A percentile compares a stretch with the other conserved stretches of the same genome.
These are phyloP conservation scores for Hyalella azteca DNA, from an alignment of 2,888 invertebrate species.

Conservation along the genomic window DNA sequence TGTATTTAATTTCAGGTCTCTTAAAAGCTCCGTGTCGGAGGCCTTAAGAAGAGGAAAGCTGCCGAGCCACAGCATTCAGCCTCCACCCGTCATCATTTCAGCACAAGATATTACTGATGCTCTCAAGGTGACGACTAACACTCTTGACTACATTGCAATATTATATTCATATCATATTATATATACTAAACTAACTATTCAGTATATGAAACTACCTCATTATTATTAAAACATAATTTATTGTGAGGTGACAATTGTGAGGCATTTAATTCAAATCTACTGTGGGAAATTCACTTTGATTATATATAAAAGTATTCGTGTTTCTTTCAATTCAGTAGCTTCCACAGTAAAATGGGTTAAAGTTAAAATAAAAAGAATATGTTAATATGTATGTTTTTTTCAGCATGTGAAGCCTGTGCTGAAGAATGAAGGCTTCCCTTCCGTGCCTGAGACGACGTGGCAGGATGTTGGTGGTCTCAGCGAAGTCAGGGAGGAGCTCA, in stretches of 20 bases:
- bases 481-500: constrained; percentile 69
- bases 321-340: no score
- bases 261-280: no score
- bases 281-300: no score
- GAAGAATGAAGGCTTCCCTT: constrained; percentile 90
- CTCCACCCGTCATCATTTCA: background rate
- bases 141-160: no score
- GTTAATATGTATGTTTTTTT: no score
- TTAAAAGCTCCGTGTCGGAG: background rate
- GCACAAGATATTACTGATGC: background rate
- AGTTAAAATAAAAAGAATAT: no score
- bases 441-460: constrained; percentile 97
- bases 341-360: no score
- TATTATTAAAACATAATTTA: no score
- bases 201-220: background rate
- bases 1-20: background rate
- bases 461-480: constrained; percentile 91
- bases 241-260: no score
- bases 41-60: background rate
- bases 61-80: background rate
- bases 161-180: no score
- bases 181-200: background rate
- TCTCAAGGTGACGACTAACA: constrained; percentile 8
- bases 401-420: background rate
- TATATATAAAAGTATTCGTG: no score